phyloP scores from a whole-genome alignment of 2,888 invertebrate species.

The Macaria liturata region DNA sequence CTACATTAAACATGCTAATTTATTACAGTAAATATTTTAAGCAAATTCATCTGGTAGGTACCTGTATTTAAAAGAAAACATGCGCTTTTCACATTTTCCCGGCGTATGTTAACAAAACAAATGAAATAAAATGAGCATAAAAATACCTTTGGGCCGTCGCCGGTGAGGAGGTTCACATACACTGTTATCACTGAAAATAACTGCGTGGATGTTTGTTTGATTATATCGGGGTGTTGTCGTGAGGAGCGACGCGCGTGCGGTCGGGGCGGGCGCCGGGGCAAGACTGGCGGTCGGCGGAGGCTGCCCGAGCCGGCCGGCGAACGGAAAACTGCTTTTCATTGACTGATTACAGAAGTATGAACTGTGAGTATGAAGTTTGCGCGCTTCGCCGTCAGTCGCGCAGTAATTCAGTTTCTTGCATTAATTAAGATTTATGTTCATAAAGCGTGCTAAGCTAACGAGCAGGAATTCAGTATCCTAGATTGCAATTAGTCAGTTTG shows the following conservation, averaged over 20 bases:
- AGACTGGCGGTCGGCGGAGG: conserved; percentile 19
- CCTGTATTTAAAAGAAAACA: too few species aligned
- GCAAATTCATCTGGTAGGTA: too few species aligned
- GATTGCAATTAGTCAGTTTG: too few species aligned
- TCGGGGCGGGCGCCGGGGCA: conserved; percentile 19
- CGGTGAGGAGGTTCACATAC: conserved; percentile 26
- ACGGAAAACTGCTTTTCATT: conserved; percentile 19
- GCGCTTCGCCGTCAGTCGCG: too few species aligned
- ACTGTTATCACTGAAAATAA: conserved; percentile 32
- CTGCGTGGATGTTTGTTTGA: conserved; percentile 12
- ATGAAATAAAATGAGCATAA: conserved; percentile 7
- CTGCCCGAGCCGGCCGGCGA: conserved; percentile 13
- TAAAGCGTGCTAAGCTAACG: too few species aligned
- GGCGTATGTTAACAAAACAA: background rate
- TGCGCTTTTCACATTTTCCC: too few species aligned
- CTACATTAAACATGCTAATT: too few species aligned
- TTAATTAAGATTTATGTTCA: too few species aligned
- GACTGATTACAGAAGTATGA: background rate
- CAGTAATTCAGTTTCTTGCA: too few species aligned
- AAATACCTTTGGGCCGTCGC: conserved; percentile 27
- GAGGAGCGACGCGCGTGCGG: conserved; percentile 22
- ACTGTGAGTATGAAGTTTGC: too few species aligned
- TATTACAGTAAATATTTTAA: too few species aligned
- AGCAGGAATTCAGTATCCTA: too few species aligned
- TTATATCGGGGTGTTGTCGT: conserved; percentile 22